Evolutionary conservation across 2,888 invertebrate genomes (phyloP).

Genomic region (Noctua janthe): DNA sequence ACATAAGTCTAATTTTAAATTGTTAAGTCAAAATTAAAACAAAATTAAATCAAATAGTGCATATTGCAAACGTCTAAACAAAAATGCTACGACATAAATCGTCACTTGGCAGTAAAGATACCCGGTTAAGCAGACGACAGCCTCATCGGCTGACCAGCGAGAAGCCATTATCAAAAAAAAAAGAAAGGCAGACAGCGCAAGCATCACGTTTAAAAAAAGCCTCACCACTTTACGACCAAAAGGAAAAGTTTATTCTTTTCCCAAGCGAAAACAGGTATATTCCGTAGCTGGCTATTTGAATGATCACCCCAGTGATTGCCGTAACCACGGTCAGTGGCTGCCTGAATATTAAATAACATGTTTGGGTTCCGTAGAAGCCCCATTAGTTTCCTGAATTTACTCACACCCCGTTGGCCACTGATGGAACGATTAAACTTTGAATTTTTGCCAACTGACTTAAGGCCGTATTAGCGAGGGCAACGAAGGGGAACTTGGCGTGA

Average conservation of each 20-base stretch:
- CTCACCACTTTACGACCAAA: constrained; percentile 9
- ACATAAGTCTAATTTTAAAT: neutral
- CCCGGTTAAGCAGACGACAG: too few relatives aligned
- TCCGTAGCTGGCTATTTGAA: constrained; percentile 56
- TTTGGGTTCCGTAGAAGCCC: constrained; percentile 40
- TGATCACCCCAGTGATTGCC: constrained; percentile 62
- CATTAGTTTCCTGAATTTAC: constrained; percentile 63
- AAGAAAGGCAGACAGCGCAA: neutral
- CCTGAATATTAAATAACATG: constrained; percentile 67
- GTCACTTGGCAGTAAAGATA: neutral
- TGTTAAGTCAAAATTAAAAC: neutral
- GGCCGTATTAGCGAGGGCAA: constrained; percentile 35
- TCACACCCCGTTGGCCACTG: constrained; percentile 36
- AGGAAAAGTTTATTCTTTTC: constrained; percentile 4
- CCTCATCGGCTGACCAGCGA: too few relatives aligned
- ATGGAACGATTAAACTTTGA: constrained; percentile 53
- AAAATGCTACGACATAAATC: neutral
- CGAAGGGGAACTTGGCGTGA: constrained; percentile 32
- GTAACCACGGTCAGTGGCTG: constrained; percentile 58
- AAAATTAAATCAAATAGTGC: neutral
- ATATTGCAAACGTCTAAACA: neutral
- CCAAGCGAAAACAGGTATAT: constrained; percentile 31
- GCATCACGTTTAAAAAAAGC: neutral
- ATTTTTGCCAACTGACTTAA: constrained; percentile 60
- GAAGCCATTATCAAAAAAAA: too few relatives aligned